A percentile compares a stretch with the other conserved stretches of the same genome.
Evolutionary conservation across 2,888 invertebrate species (phyloP).

Genomic region (Pasiphila rectangulata): DNA sequence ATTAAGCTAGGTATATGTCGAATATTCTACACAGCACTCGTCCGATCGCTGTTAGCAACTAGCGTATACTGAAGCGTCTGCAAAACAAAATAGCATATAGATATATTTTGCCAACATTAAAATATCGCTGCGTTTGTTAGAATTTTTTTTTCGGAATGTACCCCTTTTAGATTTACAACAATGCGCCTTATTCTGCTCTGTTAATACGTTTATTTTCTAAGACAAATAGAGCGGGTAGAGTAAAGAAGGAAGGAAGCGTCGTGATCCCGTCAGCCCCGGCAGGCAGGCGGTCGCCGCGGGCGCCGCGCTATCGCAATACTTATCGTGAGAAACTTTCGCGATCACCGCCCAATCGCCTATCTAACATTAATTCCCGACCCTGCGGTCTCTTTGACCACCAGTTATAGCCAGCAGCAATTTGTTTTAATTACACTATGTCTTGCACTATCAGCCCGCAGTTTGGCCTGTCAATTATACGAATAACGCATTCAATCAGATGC

Average conservation of each 20-base stretch:
- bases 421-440: slow-evolving; percentile 63
- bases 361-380: slow-evolving; percentile 56
- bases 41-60: too few relatives aligned
- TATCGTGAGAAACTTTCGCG: slow-evolving; percentile 73
- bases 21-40: too few relatives aligned
- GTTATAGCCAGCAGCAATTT: slow-evolving; percentile 60
- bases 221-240: slow-evolving; percentile 40
- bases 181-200: too few relatives aligned
- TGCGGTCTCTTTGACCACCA: slow-evolving; percentile 67
- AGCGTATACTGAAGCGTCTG: too few relatives aligned
- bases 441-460: slow-evolving; percentile 44
- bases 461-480: slow-evolving; percentile 32
- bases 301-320: slow-evolving; percentile 43
- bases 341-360: slow-evolving; percentile 61
- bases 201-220: slow-evolving; percentile 6
- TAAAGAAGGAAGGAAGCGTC: slow-evolving; percentile 39
- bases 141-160: too few relatives aligned
- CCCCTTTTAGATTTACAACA: too few relatives aligned
- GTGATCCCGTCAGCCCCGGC: slow-evolving; percentile 42
- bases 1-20: too few relatives aligned
- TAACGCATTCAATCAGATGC: slow-evolving; percentile 31
- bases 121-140: too few relatives aligned
- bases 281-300: slow-evolving; percentile 38
- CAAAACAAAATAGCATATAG: too few relatives aligned
- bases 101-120: too few relatives aligned